Base-by-base conservation (phyloP, 2,113 vertebrate genomes). In the Myxocyprinus asiaticus region DNA sequence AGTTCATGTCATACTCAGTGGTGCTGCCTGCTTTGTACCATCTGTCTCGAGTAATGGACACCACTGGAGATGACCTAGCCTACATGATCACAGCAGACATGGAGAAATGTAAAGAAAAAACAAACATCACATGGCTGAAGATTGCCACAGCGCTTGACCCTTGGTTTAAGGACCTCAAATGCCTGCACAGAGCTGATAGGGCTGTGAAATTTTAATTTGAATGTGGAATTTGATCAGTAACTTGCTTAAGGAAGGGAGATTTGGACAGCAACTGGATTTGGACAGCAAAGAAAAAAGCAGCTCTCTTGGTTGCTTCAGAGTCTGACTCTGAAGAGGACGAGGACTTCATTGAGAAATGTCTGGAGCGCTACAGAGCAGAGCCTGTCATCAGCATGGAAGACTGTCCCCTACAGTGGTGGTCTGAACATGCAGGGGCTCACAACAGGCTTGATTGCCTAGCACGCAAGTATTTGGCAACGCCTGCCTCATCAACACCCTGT, bases 91-190 rank as follows among this genome's bases (percentile, higher is more conserved):
- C 71, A 70, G 59, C 58, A n/a, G 71, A 66, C 72, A 62, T 77
- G 51, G 10, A 47, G 7, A 74, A 73, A 44, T 82, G 76, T 68
- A 82, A 80, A 33, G 22, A 1, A 33, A n/a, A 33, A 33, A 33
- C 22, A 33, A 33, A 33, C 22, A 33, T 33, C 22, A 33, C 1
- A 33, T 33, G 22, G 22, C 22, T 33, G 22, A 33, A 33, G 22
- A 33, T 33, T 33, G 22, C 22, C 22, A 33, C 22, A 33, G 22
- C 22, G 22, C 22, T 33, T 33, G 22, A 33, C n/a, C n/a, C n/a
- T n/a, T n/a, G n/a, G n/a, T n/a, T n/a, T n/a, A n/a, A n/a, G n/a
- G 44, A 73, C 42, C 58, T 72, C 6, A 73, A 80, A 48, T 80
- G 68, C 42, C 56, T 72, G n/a, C 55, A 53, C n/a, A 64, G 33